phyloP scores from a whole-genome alignment of 1,140 invertebrate species.

The Neotoxoptera formosana region DNA sequence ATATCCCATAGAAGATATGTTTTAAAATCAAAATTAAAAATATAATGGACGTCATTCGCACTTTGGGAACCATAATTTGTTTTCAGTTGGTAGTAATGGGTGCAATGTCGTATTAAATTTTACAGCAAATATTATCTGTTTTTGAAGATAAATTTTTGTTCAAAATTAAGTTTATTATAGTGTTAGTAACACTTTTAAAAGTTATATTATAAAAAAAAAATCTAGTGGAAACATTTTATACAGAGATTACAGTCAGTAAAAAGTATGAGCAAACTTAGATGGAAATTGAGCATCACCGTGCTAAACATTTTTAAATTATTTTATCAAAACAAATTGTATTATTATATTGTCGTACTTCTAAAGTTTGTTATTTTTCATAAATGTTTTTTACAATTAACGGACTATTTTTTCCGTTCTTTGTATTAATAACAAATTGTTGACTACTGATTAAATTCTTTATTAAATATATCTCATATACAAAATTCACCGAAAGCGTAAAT shows the following conservation, averaged over 20 bases:
- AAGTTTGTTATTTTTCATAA: background rate
- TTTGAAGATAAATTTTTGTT: background rate
- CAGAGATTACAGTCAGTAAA: background rate
- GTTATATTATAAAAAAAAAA: slow-evolving; percentile 1
- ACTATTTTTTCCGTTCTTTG: background rate
- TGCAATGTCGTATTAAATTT: background rate
- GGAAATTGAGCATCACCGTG: background rate
- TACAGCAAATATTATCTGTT: background rate
- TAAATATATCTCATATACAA: background rate
- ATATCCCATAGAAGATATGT: background rate
- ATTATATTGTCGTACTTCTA: background rate
- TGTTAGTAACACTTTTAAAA: slow-evolving; percentile 9
- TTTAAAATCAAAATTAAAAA: background rate
- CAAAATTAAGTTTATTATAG: background rate
- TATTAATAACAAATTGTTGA: background rate
- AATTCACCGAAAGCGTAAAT: background rate
- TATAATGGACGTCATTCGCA: background rate
- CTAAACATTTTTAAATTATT: background rate
- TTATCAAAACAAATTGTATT: background rate
- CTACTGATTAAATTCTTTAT: background rate
- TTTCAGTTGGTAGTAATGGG: background rate
- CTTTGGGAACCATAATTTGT: background rate
- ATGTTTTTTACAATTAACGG: background rate
- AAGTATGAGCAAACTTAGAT: background rate
- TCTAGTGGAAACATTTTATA: background rate